A percentile compares a stretch with the other conserved stretches of the same genome.
Conservation (phyloP, 2,113 vertebrate genomes). For the Sardina pilchardus region DNA sequence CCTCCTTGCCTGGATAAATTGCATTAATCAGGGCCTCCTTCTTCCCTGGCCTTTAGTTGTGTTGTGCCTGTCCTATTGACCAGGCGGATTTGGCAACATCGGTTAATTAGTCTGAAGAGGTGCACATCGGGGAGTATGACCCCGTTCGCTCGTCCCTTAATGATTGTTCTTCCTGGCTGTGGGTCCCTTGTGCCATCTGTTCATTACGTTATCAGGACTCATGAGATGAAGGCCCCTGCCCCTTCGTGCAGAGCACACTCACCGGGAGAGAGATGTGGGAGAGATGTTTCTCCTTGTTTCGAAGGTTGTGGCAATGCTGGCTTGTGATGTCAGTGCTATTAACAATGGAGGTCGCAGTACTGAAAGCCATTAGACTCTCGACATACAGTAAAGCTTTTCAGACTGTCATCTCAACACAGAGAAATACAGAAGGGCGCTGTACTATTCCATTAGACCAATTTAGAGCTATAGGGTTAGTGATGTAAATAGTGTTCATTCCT, state of each 20-base stretch:
- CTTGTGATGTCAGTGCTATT: not conserved
- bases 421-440: not conserved
- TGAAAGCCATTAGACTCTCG: not conserved
- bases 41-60: not conserved
- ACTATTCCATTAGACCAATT: too few species aligned
- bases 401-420: not conserved
- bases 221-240: conserved; percentile 23
- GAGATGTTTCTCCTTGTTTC: conserved; percentile 33
- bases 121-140: conserved; percentile 33
- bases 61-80: not conserved
- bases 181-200: conserved; percentile 50
- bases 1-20: not conserved
- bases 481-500: too few species aligned
- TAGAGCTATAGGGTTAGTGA: too few species aligned
- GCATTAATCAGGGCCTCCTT: not conserved
- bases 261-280: not conserved
- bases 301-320: not conserved
- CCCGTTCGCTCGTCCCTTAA: not conserved
- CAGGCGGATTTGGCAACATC: not conserved
- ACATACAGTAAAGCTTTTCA: not conserved
- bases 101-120: conserved; percentile 45
- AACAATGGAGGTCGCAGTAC: not conserved
- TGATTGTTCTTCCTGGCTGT: conserved; percentile 28
- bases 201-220: conserved; percentile 44
- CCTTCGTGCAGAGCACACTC: not conserved